Evolutionary conservation across 2,888 invertebrate species (phyloP).

Genomic region (Oligia latruncula): DNA sequence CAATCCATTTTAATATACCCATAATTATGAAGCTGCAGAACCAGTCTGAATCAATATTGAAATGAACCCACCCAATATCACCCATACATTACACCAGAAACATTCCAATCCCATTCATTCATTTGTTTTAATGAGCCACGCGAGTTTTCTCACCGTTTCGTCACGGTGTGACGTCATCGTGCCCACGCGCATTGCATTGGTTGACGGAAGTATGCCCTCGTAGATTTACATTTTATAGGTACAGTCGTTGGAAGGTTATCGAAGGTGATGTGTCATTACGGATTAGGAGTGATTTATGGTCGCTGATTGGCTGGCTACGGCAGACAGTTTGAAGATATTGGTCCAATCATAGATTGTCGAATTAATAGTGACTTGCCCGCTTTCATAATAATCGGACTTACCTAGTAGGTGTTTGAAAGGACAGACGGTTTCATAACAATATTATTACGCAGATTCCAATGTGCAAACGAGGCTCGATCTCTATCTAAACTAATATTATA

Average conservation of each 20-base stretch:
- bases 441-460: not conserved
- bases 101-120: slow-evolving; percentile 49
- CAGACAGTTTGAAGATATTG: slow-evolving; percentile 1
- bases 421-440: not conserved
- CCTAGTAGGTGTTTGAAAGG: not conserved
- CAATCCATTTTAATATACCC: not conserved
- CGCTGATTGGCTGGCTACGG: slow-evolving; percentile 15
- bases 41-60: slow-evolving; percentile 32
- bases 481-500: not conserved
- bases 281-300: slow-evolving; percentile 16
- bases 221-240: slow-evolving; percentile 49
- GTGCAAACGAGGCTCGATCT: not conserved
- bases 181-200: slow-evolving; percentile 56
- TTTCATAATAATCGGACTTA: not conserved
- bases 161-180: slow-evolving; percentile 57
- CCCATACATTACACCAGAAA: slow-evolving; percentile 13
- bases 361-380: not conserved
- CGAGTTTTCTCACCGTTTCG: slow-evolving; percentile 62
- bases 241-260: slow-evolving; percentile 34
- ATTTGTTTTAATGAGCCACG: slow-evolving; percentile 50
- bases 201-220: slow-evolving; percentile 54
- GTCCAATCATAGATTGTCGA: not conserved
- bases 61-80: slow-evolving; percentile 24
- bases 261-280: slow-evolving; percentile 18
- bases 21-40: not conserved